Base-by-base conservation (phyloP, 1,140 invertebrate genomes). In the Lasioglossum albipes region DNA sequence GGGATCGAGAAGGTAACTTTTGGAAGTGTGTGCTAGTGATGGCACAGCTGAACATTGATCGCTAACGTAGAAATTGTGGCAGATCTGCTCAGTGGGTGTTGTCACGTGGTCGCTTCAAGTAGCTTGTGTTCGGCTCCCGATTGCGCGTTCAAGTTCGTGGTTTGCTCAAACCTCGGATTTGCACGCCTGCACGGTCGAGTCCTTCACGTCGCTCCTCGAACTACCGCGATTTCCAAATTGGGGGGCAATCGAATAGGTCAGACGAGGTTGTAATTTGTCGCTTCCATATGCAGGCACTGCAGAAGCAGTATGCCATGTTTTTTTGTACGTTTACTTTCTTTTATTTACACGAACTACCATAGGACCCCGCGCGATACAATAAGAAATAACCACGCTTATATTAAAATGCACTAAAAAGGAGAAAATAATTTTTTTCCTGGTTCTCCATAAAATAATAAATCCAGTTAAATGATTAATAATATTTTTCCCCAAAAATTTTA, bases 21-120 rank as follows among this genome's bases (percentile, higher is more conserved):
- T 78, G 94, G 94, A 94, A 94, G 94, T 94, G 94, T 94, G 94
- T 94, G 94, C 94, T 92, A 94, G 94, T 95, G 94, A 95, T 95
- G 93, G 94, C 94, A 94, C 94, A 94, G 92, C 94, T 95, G 94
- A 95, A 94, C 94, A 95, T 95, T 93, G 94, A 95, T 95, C 94
- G 94, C 94, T 95, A 93, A 91, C 89, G 89, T 91, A 89, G 89
- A 93, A 87, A 81, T 88, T 68, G 89, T 94, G 92, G 94, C 94
- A 94, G 94, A 95, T 95, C 94, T 95, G 94, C 94, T 95, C 94
- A 95, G 94, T 94, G 91, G 89, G 93, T 94, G 94, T 94, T 94
- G 93, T 94, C 93, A 95, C 94, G 91, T 94, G 94, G 94, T 94
- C 93, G 93, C 93, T 93, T 94, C 93, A 93, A 93, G 93, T 93